A percentile compares a stretch with the other conserved stretches of the same genome.
These are phyloP conservation scores for Oenanthe melanoleuca DNA, from an alignment of 2,113 vertebrate genomes.

Conservation along the genomic window DNA sequence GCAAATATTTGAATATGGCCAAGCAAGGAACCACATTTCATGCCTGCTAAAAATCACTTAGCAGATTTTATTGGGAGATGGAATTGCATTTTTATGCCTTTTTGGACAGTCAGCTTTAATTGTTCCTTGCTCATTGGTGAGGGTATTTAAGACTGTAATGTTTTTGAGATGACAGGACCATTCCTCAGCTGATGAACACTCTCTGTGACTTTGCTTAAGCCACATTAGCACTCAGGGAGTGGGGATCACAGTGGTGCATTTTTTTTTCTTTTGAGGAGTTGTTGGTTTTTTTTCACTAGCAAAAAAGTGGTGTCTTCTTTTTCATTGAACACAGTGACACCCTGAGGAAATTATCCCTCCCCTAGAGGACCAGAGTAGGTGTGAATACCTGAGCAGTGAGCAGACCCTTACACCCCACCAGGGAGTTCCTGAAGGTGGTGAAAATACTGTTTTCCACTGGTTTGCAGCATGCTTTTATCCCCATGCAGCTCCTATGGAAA, in stretches of 20 bases:
- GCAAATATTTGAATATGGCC: neutral
- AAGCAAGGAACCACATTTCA: neutral
- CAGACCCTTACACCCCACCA: neutral
- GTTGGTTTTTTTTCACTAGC: neutral
- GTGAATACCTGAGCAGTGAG: neutral
- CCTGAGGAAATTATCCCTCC: neutral
- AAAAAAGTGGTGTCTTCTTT: neutral
- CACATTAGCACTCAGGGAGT: neutral
- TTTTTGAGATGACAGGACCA: neutral
- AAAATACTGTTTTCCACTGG: neutral
- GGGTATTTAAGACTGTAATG: neutral
- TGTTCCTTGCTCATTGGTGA: rapidly evolving
- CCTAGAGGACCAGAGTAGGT: neutral
- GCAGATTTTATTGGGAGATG: neutral
- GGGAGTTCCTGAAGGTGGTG: neutral
- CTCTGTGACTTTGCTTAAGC: neutral
- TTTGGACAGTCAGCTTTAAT: neutral
- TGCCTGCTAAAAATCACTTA: neutral
- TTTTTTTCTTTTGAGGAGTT: neutral
- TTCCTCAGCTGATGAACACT: neutral
- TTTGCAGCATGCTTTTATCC: neutral
- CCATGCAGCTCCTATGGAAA: neutral
- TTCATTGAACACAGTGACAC: neutral
- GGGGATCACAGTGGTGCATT: neutral
- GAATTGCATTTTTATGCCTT: neutral